Base-by-base conservation (phyloP, 2,888 invertebrate genomes). In the Hirudinaria manillensis region DNA sequence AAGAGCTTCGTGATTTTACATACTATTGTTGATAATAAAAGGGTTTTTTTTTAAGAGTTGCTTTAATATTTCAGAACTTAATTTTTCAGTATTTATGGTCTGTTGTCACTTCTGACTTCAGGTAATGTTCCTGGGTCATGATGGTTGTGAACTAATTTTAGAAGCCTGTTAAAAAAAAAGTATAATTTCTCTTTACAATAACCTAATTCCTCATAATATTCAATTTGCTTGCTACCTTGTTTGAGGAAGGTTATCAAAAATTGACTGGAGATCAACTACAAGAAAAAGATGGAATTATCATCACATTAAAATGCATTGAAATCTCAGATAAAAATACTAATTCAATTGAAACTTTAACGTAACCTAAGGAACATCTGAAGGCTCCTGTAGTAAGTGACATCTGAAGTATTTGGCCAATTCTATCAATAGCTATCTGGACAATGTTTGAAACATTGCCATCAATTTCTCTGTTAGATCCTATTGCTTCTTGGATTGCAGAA, bases 321-420 rank as follows among this genome's bases (percentile, higher is more conserved):
- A 34, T 51, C 67, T 19, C 67, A 61, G 56, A 61, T 61, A 61
- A 2, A 61, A 1, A 61, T 61, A 53, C 53, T 53, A 53, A 16
- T 29, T 21, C 13, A 61, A 2, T 61, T 24, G 1, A 24, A 27
- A 61, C 13, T 2, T 2, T 61, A 61, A 61, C 29, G 34, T 13
- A 36, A 78, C 78, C 75, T 24, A 78, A 65, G 53, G 77, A 77
- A 61, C 78, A 79, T 19, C 79, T 55, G 70, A 79, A 79, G 34
- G 92, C 92, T 77, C 91, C 90, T 36, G 90, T 90, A 27, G 91
- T 89, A 51, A 93, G 86, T 0, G 91, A 90, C 21, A 93, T 90
- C 84, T 93, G 93, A 0, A 93, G 88, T 0, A 92, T 90, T 83
- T 94, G 94, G 0, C 92, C 92, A 79, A 92, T 89, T 81, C 93